These are phyloP conservation scores for Agrochola macilenta DNA, from an alignment of 2,888 invertebrate species.

Conservation along the genomic window DNA sequence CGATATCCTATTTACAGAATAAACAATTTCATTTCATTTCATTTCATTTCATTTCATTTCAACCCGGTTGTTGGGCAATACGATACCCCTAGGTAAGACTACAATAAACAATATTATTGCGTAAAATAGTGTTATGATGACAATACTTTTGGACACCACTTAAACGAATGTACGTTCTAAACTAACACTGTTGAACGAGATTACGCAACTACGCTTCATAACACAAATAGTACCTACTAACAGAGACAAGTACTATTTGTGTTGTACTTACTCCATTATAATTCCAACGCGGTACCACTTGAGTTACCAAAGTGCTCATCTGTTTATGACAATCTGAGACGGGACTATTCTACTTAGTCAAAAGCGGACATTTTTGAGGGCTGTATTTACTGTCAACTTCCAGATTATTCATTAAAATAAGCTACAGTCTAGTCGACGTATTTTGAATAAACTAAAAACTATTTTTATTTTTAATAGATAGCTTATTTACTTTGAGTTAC, in stretches of 20 bases:
- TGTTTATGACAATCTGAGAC: slow-evolving; percentile 21
- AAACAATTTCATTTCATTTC: too few relatives aligned
- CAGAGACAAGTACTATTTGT: slow-evolving; percentile 16
- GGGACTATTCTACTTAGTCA: not conserved
- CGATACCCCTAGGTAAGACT: too few relatives aligned
- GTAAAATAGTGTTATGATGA: not conserved
- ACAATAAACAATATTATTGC: too few relatives aligned
- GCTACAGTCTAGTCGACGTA: not conserved
- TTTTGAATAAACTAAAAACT: not conserved
- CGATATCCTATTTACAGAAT: too few relatives aligned
- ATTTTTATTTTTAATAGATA: not conserved
- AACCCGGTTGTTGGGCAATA: too few relatives aligned
- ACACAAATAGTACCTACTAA: slow-evolving; percentile 25
- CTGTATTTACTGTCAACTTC: not conserved
- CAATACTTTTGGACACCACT: not conserved
- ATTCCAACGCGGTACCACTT: not conserved
- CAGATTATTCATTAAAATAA: not conserved
- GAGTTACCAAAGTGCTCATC: slow-evolving; percentile 16
- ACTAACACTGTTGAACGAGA: not conserved
- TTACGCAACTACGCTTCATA: slow-evolving; percentile 9
- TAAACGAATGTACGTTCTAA: slow-evolving; percentile 7
- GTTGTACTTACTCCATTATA: slow-evolving; percentile 35
- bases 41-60: too few relatives aligned
- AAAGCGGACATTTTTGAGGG: not conserved
- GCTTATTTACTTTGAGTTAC: not conserved